Evolutionary conservation across 2,888 invertebrate species (phyloP), one percentile per base, ranked within the genome.

Genomic region (Cremastinae sp.): DNA sequence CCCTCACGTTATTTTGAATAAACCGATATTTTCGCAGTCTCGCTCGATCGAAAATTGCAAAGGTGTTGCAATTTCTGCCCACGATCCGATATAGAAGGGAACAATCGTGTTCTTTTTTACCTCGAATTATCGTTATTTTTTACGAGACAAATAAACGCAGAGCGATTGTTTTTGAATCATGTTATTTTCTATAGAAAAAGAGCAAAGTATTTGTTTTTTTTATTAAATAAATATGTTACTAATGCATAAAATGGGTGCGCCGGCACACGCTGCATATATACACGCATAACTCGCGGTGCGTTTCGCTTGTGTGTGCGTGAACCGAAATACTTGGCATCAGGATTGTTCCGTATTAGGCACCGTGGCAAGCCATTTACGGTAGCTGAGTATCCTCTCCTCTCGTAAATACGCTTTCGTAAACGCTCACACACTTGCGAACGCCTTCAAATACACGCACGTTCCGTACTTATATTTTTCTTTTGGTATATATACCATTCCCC

Each of bases 291-390:
- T 77, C 61, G 79, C 54, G 56, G 49, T 18, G 9, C 47, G 65
- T 76, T n/a, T n/a, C n/a, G n/a, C n/a, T n/a, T n/a, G n/a, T n/a
- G n/a, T n/a, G n/a, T n/a, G n/a, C n/a, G n/a, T n/a, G n/a, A n/a
- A 80, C 81, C 78, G 78, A 83, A 84, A 80, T 68, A 73, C 78
- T 69, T 20, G 59, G 78, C 72, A n/a, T n/a, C n/a, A n/a, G 81
- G 81, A 85, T 85, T 85, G 84, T 85, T 78, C 85, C 85, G 79
- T 85, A 85, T 84, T 85, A 82, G 85, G 86, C 64, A 77, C 81
- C 82, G 84, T 81, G 73, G n/a, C 68, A 12, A 45, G 56, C 84
- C 85, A 78, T 83, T 83, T 85, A 85, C 66, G 79, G 83, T 68
- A 78, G 78, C 70, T 62, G 18, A 58, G 22, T 47, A 66, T 75